Conservation (phyloP, 2,888 invertebrate genomes). For the Thymelicus lineola region DNA sequence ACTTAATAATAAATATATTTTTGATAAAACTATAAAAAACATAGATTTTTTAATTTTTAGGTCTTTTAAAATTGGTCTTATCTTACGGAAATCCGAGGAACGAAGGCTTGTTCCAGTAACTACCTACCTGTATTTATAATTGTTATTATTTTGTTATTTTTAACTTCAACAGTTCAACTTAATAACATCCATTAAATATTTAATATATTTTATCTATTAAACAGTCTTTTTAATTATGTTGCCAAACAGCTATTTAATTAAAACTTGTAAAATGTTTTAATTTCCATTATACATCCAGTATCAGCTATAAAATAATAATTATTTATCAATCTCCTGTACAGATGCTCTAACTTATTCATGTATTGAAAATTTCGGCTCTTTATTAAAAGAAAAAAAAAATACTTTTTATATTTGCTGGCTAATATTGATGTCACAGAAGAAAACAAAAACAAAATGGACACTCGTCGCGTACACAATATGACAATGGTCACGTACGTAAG, state of each 20-base stretch:
- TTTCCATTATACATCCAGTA: neutral
- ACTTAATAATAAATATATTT: too few relatives aligned
- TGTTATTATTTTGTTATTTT: too few relatives aligned
- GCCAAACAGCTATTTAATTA: neutral
- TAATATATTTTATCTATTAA: too few relatives aligned
- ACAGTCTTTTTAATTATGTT: neutral
- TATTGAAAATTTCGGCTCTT: neutral
- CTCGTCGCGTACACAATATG: neutral
- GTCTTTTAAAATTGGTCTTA: too few relatives aligned
- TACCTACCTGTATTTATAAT: too few relatives aligned
- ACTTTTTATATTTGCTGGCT: neutral
- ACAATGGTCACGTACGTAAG: neutral
- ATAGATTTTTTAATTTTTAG: too few relatives aligned
- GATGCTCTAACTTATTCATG: neutral
- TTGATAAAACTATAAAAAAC: too few relatives aligned
- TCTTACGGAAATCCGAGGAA: too few relatives aligned
- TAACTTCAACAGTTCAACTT: too few relatives aligned
- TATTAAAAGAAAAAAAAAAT: neutral
- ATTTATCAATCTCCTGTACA: neutral
- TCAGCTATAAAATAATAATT: neutral
- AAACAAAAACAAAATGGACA: conserved; percentile 5
- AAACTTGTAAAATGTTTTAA: conserved; percentile 2
- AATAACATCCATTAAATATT: too few relatives aligned
- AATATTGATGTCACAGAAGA: neutral
- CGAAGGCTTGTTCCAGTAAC: too few relatives aligned